Conservation (phyloP, 2,888 invertebrate genomes). For the Mimumesa dahlbomi region DNA sequence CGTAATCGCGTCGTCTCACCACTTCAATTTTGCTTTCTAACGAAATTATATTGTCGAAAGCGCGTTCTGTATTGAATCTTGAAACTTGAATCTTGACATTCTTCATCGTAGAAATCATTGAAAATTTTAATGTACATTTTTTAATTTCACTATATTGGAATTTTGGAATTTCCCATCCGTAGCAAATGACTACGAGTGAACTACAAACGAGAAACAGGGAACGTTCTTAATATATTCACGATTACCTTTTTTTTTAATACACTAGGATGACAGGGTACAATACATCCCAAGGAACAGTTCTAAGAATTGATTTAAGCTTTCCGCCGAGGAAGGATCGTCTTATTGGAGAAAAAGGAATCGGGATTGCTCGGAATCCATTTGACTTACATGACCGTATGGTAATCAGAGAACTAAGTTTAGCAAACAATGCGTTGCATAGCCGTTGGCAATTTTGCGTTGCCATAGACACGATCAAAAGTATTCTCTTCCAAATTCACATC, state of each 20-base stretch:
- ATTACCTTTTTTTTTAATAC: too few species aligned
- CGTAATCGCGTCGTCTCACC: too few species aligned
- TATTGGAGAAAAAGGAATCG: neutral
- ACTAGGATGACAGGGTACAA: too few species aligned
- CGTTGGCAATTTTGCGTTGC: constrained; percentile 7
- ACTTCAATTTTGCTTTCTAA: constrained; percentile 14
- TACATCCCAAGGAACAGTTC: too few species aligned
- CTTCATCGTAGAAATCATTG: neutral
- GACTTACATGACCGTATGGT: constrained; percentile 43
- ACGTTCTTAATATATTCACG: too few species aligned
- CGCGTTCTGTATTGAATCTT: neutral
- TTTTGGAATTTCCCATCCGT: too few species aligned
- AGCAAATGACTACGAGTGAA: neutral
- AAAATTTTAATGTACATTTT: neutral
- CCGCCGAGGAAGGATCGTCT: neutral
- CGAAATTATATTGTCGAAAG: neutral
- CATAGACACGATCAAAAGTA: neutral
- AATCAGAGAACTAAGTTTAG: constrained; percentile 26
- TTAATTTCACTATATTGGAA: neutral
- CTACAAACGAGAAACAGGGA: too few species aligned
- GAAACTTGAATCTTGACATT: neutral
- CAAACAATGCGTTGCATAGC: constrained; percentile 2
- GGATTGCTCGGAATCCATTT: constrained; percentile 23
- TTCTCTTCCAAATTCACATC: too few species aligned
- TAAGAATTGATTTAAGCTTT: constrained; percentile 11